Conservation (phyloP, 2,797 vertebrate species). For the Bovichtus variegatus region DNA sequence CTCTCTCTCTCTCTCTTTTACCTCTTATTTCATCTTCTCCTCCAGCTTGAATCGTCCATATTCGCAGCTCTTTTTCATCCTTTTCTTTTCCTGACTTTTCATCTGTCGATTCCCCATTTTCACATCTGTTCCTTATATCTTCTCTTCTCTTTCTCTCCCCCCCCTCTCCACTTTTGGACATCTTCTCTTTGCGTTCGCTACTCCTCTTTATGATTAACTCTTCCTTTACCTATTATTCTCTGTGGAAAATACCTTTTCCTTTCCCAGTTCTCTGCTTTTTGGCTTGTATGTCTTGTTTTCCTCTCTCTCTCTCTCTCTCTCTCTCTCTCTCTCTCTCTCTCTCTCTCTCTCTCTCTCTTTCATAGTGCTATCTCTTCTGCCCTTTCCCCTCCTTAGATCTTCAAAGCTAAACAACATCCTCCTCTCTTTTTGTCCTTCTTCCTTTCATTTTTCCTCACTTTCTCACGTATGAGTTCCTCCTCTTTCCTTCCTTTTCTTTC, state of each 20-base stretch:
- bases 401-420: neutral
- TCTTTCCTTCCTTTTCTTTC: neutral
- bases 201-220: neutral
- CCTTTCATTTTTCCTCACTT: neutral
- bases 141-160: neutral
- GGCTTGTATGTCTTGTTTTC: neutral
- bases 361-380: neutral
- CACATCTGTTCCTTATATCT: neutral
- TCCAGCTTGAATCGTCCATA: neutral
- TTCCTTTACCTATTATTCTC: slow-evolving; percentile 3
- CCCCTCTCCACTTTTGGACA: neutral
- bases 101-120: slow-evolving; percentile 13
- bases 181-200: neutral
- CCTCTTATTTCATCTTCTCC: neutral
- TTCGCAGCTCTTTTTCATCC: neutral
- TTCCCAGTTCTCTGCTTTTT: neutral
- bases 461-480: neutral
- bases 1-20: neutral
- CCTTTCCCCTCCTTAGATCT: slow-evolving; percentile 10
- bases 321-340: no score
- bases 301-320: neutral
- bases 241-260: neutral
- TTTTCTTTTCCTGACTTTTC: slow-evolving; percentile 10
- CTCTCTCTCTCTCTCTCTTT: no score
- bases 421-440: neutral